These are phyloP conservation scores for Sebastiscus albofasciatus DNA, from an alignment of 2,797 vertebrate genomes.

Conservation along the genomic window DNA sequence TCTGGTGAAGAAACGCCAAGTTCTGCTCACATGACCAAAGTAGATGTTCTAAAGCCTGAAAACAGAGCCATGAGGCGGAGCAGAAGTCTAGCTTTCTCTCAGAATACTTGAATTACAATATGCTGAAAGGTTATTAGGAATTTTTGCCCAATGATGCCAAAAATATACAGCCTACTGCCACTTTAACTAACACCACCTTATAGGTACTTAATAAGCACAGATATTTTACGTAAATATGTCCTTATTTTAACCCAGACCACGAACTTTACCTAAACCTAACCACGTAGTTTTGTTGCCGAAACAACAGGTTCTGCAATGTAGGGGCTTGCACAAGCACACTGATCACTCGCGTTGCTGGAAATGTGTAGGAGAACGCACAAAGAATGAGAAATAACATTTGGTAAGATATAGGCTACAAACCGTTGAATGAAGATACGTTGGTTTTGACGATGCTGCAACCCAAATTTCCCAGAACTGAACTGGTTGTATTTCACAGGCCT, in stretches of 20 bases:
- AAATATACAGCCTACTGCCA: too few species aligned
- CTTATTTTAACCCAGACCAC: too few species aligned
- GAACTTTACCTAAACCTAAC: background rate
- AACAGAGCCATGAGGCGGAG: too few species aligned
- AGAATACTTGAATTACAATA: too few species aligned
- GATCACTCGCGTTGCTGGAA: background rate
- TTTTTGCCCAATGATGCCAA: too few species aligned
- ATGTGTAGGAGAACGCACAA: background rate
- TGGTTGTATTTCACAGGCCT: slow-evolving; percentile 5
- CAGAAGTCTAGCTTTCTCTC: too few species aligned
- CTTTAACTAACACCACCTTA: background rate
- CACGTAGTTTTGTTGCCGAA: background rate
- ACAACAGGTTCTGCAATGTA: background rate
- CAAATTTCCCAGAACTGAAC: background rate
- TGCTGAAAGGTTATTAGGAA: too few species aligned
- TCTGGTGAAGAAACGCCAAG: too few species aligned
- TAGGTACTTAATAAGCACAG: background rate
- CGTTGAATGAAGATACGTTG: background rate
- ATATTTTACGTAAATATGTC: too few species aligned
- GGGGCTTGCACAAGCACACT: background rate
- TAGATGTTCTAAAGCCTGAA: too few species aligned
- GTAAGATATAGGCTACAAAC: background rate
- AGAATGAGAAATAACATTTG: background rate
- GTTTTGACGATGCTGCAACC: background rate
- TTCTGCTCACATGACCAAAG: too few species aligned